A percentile compares a stretch with the other conserved stretches of the same genome.
These are phyloP conservation scores for Pollicipes pollicipes DNA, from an alignment of 1,140 invertebrate genomes.

Conservation along the genomic window DNA sequence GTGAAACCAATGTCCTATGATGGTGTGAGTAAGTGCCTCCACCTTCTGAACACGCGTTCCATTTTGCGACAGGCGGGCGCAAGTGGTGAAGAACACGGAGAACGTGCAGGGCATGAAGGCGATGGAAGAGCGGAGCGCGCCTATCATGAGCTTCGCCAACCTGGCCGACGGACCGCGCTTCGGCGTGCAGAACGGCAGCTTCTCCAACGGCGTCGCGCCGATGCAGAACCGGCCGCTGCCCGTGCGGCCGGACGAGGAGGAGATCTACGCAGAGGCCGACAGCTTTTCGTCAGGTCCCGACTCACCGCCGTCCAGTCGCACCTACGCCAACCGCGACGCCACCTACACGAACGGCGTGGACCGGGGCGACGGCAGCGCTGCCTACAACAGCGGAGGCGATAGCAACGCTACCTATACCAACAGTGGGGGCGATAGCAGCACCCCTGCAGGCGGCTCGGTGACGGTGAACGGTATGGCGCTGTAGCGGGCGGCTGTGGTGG, in stretches of 20 bases:
- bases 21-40: too few relatives aligned
- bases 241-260: constrained; percentile 9
- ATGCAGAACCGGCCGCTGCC: constrained; percentile 12
- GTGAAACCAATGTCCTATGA: too few relatives aligned
- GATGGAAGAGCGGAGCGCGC: neutral
- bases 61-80: neutral
- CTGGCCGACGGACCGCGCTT: constrained; percentile 6
- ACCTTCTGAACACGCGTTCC: too few relatives aligned
- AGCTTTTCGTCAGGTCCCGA: constrained; percentile 3
- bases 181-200: neutral
- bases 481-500: neutral
- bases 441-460: constrained; percentile 5
- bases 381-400: neutral
- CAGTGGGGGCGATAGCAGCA: neutral
- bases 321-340: constrained; percentile 11
- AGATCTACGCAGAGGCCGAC: constrained; percentile 13
- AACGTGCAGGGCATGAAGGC: constrained; percentile 5
- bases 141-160: neutral
- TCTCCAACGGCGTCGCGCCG: neutral
- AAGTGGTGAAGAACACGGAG: constrained; percentile 1
- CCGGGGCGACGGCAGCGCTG: neutral
- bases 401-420: constrained; percentile 9
- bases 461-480: constrained; percentile 3
- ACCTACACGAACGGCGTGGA: neutral
- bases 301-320: constrained; percentile 9